These are phyloP conservation scores for Helleia helle DNA, from an alignment of 2,888 invertebrate genomes.

Conservation along the genomic window DNA sequence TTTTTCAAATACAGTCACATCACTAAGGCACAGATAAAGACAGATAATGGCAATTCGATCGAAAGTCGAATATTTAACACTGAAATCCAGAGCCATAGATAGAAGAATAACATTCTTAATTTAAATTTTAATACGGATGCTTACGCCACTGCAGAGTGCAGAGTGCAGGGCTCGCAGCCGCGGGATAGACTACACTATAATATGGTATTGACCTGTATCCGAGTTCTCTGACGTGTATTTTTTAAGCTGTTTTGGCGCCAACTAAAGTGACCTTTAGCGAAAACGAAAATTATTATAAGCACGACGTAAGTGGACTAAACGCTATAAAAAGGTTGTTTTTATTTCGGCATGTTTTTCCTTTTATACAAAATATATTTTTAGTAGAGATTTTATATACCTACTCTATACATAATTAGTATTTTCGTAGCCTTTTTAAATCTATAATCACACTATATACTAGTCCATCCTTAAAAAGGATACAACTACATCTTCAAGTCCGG, in stretches of 20 bases:
- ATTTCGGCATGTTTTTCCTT: too few species aligned
- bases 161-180: slow-evolving; percentile 18
- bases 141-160: slow-evolving; percentile 14
- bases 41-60: slow-evolving; percentile 9
- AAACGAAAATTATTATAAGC: too few species aligned
- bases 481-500: too few species aligned
- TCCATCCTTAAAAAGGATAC: too few species aligned
- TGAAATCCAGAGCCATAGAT: background rate
- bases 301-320: too few species aligned
- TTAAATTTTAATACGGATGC: slow-evolving; percentile 1
- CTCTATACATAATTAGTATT: too few species aligned
- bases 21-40: slow-evolving; percentile 15
- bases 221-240: background rate
- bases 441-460: too few species aligned
- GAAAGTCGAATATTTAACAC: background rate
- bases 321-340: too few species aligned
- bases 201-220: slow-evolving; percentile 5
- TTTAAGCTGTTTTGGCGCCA: slow-evolving; percentile 7
- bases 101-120: background rate
- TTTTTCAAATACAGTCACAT: slow-evolving; percentile 15
- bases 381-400: too few species aligned
- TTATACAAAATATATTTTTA: too few species aligned
- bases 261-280: background rate
- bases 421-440: too few species aligned
- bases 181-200: slow-evolving; percentile 16